Evolutionary conservation across 2,113 vertebrate genomes (phyloP).

Genomic region (Geococcyx californianus): DNA sequence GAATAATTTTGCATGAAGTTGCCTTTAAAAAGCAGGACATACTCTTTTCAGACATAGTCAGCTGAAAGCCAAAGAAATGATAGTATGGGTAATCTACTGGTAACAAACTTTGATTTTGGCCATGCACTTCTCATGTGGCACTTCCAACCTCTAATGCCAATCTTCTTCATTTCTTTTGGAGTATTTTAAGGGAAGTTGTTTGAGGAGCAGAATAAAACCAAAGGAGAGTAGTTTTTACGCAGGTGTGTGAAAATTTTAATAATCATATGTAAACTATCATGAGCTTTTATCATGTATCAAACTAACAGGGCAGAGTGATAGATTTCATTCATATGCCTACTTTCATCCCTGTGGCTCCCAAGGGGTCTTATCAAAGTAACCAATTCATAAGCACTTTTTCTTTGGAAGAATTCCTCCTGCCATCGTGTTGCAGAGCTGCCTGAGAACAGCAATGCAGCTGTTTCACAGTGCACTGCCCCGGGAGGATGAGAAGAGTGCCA

Average conservation of each 20-base stretch:
- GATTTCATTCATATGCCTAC: background rate
- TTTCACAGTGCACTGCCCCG: fast-evolving
- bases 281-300: background rate
- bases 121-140: background rate
- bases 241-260: background rate
- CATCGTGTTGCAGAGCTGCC: background rate
- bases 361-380: background rate
- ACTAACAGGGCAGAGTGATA: background rate
- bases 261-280: background rate
- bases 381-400: background rate
- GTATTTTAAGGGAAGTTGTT: background rate
- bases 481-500: constrained; percentile 16
- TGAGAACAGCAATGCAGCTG: background rate
- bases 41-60: background rate
- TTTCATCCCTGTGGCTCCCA: background rate
- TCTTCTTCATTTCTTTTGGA: background rate
- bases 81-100: background rate
- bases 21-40: background rate
- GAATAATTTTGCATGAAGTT: background rate
- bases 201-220: background rate
- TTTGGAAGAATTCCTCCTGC: background rate
- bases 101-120: background rate
- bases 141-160: background rate
- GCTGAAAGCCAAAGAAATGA: background rate
- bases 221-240: background rate